Base-by-base conservation (phyloP, 37 sponge, comb jelly and placozoan genomes). In the Dysidea cf. avara region DNA sequence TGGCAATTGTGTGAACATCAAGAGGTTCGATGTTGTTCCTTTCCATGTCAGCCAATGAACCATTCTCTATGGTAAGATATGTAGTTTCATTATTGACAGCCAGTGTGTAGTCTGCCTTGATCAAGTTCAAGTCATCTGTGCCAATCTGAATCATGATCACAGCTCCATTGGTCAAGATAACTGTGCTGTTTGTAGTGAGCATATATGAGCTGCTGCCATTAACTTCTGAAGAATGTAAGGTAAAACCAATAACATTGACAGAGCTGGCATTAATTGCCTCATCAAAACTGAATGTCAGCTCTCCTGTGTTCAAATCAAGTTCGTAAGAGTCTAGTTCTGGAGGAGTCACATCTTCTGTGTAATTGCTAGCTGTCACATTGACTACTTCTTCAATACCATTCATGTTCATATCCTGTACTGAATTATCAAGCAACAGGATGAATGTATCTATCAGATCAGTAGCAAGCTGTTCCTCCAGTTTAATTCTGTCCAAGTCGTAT, bases 231-330 rank as follows among this genome's bases (percentile, higher is more conserved):
- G 71, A 22, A 36, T 84, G 79, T 13, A 92, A 39, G n/a, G 57
- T 71, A 22, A 92, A 61, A 4, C 67, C 62, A 7, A 61, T 61
- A 38, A 77, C 64, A 52, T 81, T 72, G 24, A 87, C 56, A 51
- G 75, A 70, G 28, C 56, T 40, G 1, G 85, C 57, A 37, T 87
- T 76, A n/a, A 92, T 81, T 26, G 88, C 81, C 47, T 92, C 93
- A 40, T 57, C 58, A 64, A 92, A 92, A 35, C 71, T 72, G 18
- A 92, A 69, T 16, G 32, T 46, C 14, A 92, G 12, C 39, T 75
- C 43, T 0, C 88, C 93, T 31, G 21, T 46, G 37, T 87, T 80
- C 29, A 92, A 54, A 62, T 92, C 93, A 57, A 92, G 59, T 16
- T 60, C 59, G 65, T 66, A 83, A 22, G 62, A 31, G n/a, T 62